phyloP scores from a whole-genome alignment of 2,113 vertebrate species.

The Mobula birostris region DNA sequence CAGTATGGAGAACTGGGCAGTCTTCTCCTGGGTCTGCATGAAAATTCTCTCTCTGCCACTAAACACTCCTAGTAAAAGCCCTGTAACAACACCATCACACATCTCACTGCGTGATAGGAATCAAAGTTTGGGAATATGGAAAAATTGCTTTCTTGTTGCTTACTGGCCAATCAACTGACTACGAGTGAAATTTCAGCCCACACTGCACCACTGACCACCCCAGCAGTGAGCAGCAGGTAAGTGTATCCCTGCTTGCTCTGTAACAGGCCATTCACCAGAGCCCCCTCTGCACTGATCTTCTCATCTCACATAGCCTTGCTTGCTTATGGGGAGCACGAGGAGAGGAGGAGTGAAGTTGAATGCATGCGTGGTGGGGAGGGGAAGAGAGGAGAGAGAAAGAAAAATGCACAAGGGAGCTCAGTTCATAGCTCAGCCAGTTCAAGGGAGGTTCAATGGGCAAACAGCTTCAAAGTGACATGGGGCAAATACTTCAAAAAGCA shows the following conservation, averaged over 20 bases:
- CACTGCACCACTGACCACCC: not conserved
- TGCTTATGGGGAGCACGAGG: not conserved
- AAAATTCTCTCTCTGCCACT: not conserved
- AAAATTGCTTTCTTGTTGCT: not conserved
- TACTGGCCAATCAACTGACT: not conserved
- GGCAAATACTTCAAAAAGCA: not conserved
- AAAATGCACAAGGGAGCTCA: not conserved
- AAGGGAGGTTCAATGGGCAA: not conserved
- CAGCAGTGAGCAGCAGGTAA: not conserved
- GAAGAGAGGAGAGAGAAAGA: too few relatives aligned
- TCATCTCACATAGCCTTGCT: not conserved
- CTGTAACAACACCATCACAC: not conserved
- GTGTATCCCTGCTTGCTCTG: not conserved
- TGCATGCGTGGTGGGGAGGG: too few relatives aligned
- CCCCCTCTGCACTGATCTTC: not conserved
- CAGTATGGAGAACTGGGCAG: not conserved
- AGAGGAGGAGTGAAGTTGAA: not conserved
- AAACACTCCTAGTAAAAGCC: not conserved
- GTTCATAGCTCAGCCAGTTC: not conserved
- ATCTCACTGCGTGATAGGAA: not conserved
- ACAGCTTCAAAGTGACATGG: not conserved
- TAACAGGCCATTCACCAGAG: not conserved
- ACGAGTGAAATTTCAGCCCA: not conserved
- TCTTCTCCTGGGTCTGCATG: not conserved
- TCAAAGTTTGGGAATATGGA: too few relatives aligned